Evolutionary conservation across 2,888 invertebrate species (phyloP).

Genomic region (Xanthorhoe designata): DNA sequence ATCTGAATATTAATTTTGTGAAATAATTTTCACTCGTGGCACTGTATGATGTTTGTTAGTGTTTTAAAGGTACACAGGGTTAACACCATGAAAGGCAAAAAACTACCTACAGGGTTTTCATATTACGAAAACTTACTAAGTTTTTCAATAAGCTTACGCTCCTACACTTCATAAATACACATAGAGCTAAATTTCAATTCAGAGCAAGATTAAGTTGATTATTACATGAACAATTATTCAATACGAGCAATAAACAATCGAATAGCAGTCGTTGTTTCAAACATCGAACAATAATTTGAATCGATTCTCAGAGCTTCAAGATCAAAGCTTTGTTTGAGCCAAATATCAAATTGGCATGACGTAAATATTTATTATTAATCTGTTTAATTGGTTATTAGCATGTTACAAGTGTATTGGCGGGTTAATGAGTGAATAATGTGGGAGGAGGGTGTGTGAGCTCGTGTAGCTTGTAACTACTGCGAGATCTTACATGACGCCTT

Average conservation of each 20-base stretch:
- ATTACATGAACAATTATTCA: conserved; percentile 54
- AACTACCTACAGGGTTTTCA: no score
- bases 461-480: conserved; percentile 45
- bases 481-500: conserved; percentile 39
- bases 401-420: conserved; percentile 67
- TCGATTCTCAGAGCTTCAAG: conserved; percentile 67
- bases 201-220: conserved; percentile 51
- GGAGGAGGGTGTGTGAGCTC: conserved; percentile 49
- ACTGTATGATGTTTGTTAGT: not conserved
- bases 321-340: conserved; percentile 72
- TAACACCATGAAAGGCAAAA: no score
- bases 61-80: not conserved
- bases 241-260: conserved; percentile 59
- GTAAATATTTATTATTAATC: conserved; percentile 74
- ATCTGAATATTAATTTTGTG: not conserved
- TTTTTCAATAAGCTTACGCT: not conserved
- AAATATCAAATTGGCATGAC: conserved; percentile 75
- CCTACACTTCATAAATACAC: not conserved
- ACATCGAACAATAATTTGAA: conserved; percentile 75
- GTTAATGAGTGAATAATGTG: conserved; percentile 75
- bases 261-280: conserved; percentile 59
- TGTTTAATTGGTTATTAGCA: conserved; percentile 83
- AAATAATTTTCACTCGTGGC: not conserved
- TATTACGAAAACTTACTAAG: not conserved
- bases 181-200: not conserved